Evolutionary conservation across 1,140 invertebrate genomes (phyloP).

Genomic region (Drosophila tropicalis): DNA sequence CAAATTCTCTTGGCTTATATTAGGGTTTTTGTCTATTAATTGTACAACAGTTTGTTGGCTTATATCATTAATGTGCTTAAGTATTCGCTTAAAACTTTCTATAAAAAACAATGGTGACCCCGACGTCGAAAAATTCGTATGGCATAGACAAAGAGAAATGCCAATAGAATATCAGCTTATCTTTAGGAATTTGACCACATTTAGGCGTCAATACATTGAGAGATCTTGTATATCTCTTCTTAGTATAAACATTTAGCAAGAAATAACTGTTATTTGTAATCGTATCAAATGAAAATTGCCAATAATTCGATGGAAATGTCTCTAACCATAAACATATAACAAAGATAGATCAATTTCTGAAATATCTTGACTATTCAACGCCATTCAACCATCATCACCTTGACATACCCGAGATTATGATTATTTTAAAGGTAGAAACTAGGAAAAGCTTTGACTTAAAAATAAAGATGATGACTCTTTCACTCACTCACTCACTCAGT

Average conservation of each 20-base stretch:
- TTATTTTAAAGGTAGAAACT: neutral
- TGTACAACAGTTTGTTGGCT: neutral
- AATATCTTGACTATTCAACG: neutral
- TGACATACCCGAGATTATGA: conserved; percentile 1
- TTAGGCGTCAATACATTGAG: neutral
- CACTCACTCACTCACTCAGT: neutral
- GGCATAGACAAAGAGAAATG: no score
- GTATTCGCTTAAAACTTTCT: neutral
- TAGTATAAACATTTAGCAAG: neutral
- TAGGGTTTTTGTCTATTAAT: neutral
- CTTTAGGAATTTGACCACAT: no score
- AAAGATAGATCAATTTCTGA: neutral
- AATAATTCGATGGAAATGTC: neutral
- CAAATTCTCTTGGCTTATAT: conserved; percentile 4
- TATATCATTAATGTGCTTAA: no score
- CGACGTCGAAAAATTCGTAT: neutral
- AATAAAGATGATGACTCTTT: conserved; percentile 41
- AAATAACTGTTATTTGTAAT: neutral
- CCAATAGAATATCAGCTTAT: no score
- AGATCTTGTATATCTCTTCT: neutral
- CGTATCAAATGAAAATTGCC: neutral
- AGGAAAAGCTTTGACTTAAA: conserved; percentile 15
- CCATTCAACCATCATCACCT: neutral
- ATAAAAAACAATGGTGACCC: neutral
- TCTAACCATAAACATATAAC: neutral